phyloP scores from a whole-genome alignment of 2,888 invertebrate genomes.

The Helicoverpa assulta region DNA sequence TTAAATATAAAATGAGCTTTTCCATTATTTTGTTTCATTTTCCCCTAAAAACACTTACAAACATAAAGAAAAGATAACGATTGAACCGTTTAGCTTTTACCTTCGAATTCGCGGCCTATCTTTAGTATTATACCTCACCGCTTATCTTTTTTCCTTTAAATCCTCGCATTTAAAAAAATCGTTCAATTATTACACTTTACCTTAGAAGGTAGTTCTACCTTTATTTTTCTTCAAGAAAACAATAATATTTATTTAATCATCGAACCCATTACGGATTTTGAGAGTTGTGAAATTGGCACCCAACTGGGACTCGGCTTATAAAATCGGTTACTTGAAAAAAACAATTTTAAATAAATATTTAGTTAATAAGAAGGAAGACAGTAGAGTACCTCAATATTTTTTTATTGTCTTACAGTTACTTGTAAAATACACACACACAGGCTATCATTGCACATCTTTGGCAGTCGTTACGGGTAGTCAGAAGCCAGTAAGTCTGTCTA shows the following conservation, averaged over 20 bases:
- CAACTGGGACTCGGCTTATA: not conserved
- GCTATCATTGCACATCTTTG: no score
- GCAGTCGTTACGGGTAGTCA: no score
- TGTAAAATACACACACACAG: no score
- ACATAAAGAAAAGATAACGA: conserved; percentile 5
- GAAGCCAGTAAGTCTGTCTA: no score
- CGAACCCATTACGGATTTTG: not conserved
- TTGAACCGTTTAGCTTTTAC: conserved; percentile 2
- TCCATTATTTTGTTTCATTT: not conserved
- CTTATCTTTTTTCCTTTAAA: conserved; percentile 2
- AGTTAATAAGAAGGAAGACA: not conserved
- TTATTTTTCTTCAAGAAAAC: not conserved
- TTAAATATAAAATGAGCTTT: not conserved
- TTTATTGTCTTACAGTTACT: no score
- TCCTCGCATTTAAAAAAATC: not conserved
- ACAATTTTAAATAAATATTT: no score
- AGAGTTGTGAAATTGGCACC: not conserved
- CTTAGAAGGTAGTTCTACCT: not conserved
- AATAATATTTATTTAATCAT: not conserved
- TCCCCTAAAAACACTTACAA: conserved; percentile 6
- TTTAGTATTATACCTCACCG: conserved; percentile 8
- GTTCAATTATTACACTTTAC: not conserved
- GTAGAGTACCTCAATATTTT: not conserved
- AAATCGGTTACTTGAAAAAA: not conserved
- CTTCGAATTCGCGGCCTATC: not conserved